Conservation (phyloP, 2,888 invertebrate genomes). For the Trachelus stipa region DNA sequence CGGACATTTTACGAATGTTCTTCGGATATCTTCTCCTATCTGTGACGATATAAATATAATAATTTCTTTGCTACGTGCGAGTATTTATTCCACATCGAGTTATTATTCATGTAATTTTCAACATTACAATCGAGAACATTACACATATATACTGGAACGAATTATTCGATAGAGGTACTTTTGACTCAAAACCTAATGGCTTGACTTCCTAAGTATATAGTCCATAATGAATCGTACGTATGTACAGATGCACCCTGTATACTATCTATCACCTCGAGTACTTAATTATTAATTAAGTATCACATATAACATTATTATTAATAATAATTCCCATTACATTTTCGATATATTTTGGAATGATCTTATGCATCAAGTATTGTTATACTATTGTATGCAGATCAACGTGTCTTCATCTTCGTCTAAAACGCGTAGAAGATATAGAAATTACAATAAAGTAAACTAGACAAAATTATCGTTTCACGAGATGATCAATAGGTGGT, state of each 20-base stretch:
- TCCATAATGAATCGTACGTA: slow-evolving; percentile 33
- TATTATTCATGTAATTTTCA: slow-evolving; percentile 16
- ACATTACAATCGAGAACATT: slow-evolving; percentile 37
- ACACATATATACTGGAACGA: slow-evolving; percentile 27
- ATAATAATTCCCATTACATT: no score
- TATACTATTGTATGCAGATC: no score
- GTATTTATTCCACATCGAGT: slow-evolving; percentile 20
- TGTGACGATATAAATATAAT: slow-evolving; percentile 5
- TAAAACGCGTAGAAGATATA: no score
- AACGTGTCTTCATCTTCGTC: no score
- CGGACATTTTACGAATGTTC: no score
- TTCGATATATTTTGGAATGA: no score
- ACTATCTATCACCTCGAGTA: slow-evolving; percentile 9
- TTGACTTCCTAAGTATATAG: slow-evolving; percentile 29
- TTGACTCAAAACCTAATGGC: slow-evolving; percentile 55
- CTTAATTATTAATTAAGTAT: slow-evolving; percentile 9
- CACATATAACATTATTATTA: slow-evolving; percentile 11
- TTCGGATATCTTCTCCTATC: not conserved
- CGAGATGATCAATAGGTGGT: no score
- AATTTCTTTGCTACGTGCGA: slow-evolving; percentile 10
- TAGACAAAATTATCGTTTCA: no score
- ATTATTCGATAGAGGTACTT: slow-evolving; percentile 51
- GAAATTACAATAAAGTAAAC: no score
- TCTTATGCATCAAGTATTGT: no score
- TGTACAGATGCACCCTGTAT: slow-evolving; percentile 5